Percentiles rank a stretch among this genome's conserved stretches.
phyloP scores from a whole-genome alignment of 2,113 vertebrate genomes.

The Percina caprodes region DNA sequence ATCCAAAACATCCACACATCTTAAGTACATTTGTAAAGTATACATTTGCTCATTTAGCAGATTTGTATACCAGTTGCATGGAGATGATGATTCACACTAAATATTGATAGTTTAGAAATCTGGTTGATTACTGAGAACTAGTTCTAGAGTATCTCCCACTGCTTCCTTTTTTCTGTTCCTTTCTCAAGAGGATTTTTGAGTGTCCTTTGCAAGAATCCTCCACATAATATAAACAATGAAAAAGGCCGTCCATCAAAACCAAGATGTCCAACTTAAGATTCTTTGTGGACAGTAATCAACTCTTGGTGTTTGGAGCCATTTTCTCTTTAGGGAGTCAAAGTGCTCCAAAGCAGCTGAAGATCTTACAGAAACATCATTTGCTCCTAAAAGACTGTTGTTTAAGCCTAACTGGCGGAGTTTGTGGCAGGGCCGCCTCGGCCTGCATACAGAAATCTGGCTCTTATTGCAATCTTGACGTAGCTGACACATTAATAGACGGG shows the following conservation, averaged over 20 bases:
- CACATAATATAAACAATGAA: slow-evolving; percentile 51
- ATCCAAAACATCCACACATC: background rate
- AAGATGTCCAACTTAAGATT: slow-evolving; percentile 34
- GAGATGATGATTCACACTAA: background rate
- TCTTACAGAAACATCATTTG: slow-evolving; percentile 55
- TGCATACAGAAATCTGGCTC: slow-evolving; percentile 65
- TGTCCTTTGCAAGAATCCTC: slow-evolving; percentile 37
- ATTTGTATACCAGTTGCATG: background rate
- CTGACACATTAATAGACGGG: slow-evolving; percentile 61
- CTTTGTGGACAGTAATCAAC: slow-evolving; percentile 46
- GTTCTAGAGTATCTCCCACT: background rate
- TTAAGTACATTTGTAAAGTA: background rate
- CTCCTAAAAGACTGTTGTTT: slow-evolving; percentile 62
- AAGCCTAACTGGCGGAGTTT: slow-evolving; percentile 49
- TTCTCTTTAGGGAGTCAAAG: slow-evolving; percentile 22
- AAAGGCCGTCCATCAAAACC: slow-evolving; percentile 49
- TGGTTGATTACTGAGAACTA: background rate
- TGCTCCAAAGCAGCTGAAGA: slow-evolving; percentile 19
- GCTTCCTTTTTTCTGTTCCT: background rate
- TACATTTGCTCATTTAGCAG: background rate
- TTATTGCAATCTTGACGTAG: slow-evolving; percentile 49
- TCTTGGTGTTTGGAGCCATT: slow-evolving; percentile 40
- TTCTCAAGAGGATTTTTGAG: slow-evolving; percentile 14
- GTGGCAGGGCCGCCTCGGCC: slow-evolving; percentile 32
- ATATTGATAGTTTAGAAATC: slow-evolving; percentile 14